These are phyloP conservation scores for Psephotus haematonotus DNA, from an alignment of 2,113 vertebrate genomes.

Conservation along the genomic window DNA sequence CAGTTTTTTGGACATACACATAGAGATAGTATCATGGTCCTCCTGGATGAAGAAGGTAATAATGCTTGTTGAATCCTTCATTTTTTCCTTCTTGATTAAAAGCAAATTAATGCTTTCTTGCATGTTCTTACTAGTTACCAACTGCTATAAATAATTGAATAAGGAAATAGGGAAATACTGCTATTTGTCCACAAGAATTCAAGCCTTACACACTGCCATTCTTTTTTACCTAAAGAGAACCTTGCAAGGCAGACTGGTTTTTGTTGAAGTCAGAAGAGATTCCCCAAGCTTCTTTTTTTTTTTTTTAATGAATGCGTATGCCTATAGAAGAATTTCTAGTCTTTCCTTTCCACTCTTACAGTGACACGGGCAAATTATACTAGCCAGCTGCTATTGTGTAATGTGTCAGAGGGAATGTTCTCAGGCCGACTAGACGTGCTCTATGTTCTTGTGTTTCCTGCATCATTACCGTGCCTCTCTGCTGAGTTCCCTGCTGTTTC, in stretches of 20 bases:
- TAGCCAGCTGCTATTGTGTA: slow-evolving; percentile 60
- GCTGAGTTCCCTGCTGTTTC: slow-evolving; percentile 59
- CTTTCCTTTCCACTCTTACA: slow-evolving; percentile 12
- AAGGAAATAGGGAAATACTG: neutral
- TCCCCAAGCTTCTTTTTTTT: neutral
- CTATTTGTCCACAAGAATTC: neutral
- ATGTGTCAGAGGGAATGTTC: slow-evolving; percentile 69
- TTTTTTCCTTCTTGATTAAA: neutral
- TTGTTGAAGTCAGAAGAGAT: neutral
- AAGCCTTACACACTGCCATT: neutral
- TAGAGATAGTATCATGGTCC: slow-evolving; percentile 91
- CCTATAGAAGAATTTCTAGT: slow-evolving; percentile 18
- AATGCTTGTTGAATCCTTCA: neutral
- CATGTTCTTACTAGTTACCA: neutral
- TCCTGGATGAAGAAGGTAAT: slow-evolving; percentile 85
- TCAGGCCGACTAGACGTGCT: slow-evolving; percentile 56
- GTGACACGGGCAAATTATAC: slow-evolving; percentile 41
- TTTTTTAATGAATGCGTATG: slow-evolving; percentile 11
- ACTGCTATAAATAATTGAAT: neutral
- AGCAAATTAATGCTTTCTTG: neutral
- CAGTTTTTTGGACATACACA: slow-evolving; percentile 98
- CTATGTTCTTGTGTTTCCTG: slow-evolving; percentile 61
- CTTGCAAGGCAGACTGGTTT: neutral
- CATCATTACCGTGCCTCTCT: slow-evolving; percentile 67
- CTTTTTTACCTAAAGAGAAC: neutral